These are phyloP conservation scores for Lepidochrysops patricia DNA, from an alignment of 2,888 invertebrate genomes.

Conservation along the genomic window DNA sequence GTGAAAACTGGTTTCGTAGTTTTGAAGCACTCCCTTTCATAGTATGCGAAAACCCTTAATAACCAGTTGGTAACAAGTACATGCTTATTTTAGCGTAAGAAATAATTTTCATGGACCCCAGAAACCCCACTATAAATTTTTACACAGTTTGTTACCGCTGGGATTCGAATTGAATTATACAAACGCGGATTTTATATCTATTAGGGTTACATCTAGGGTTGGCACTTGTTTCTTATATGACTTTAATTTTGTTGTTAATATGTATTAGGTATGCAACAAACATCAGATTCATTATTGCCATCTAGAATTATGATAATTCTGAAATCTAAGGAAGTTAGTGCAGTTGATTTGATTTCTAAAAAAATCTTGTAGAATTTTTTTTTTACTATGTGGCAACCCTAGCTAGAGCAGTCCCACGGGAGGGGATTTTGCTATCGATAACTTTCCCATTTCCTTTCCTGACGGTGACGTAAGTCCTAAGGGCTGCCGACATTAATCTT, in stretches of 20 bases:
- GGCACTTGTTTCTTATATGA: not conserved
- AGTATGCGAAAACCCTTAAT: not conserved
- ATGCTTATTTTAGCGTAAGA: not conserved
- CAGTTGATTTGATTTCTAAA: not conserved
- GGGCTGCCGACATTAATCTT: constrained; percentile 7
- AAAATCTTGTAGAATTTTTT: not conserved
- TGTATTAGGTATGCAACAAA: not conserved
- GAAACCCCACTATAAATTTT: constrained; percentile 20
- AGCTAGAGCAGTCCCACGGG: constrained; percentile 43
- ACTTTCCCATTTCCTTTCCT: constrained; percentile 65
- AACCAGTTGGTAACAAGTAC: not conserved
- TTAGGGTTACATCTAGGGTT: constrained; percentile 51
- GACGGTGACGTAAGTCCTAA: constrained; percentile 21
- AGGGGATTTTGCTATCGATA: constrained; percentile 66
- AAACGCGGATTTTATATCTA: constrained; percentile 68
- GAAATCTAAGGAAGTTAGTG: too few relatives aligned
- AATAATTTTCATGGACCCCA: constrained; percentile 1
- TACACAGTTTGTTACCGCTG: constrained; percentile 19
- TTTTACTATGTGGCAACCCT: not conserved
- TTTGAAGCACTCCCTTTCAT: too few relatives aligned
- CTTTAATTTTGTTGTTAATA: not conserved
- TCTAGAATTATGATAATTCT: too few relatives aligned
- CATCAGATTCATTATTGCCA: too few relatives aligned
- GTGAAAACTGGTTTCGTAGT: not conserved
- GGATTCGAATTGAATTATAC: constrained; percentile 61